Evolutionary conservation across 2,113 vertebrate genomes (phyloP).

Genomic region (Halichoeres trimaculatus): DNA sequence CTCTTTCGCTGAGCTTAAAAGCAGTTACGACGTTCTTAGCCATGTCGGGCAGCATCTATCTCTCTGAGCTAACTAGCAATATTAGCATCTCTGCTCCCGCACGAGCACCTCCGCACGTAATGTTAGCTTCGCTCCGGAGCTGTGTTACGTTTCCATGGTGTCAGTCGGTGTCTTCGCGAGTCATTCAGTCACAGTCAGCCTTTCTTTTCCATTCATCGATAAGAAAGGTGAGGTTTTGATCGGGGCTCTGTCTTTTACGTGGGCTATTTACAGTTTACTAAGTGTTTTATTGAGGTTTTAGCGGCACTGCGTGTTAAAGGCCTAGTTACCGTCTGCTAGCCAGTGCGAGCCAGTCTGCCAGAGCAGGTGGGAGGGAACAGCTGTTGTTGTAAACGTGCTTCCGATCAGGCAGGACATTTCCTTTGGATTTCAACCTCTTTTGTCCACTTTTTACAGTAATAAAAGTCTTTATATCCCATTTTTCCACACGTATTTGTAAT

Average conservation of each 20-base stretch:
- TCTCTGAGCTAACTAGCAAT: slow-evolving; percentile 40
- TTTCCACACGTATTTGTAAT: no score
- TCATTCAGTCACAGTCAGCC: background rate
- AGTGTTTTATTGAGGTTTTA: slow-evolving; percentile 26
- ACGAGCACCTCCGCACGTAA: slow-evolving; percentile 12
- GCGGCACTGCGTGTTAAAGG: slow-evolving; percentile 71
- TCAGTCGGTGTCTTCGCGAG: slow-evolving; percentile 20
- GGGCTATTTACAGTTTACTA: background rate
- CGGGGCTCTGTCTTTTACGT: fast-evolving
- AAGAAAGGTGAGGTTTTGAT: background rate
- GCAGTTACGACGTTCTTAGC: background rate
- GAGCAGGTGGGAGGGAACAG: slow-evolving; percentile 79
- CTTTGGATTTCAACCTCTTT: background rate
- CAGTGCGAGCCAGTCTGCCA: slow-evolving; percentile 50
- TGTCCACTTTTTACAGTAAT: background rate
- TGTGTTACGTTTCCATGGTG: slow-evolving; percentile 73
- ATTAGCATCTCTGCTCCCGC: slow-evolving; percentile 52
- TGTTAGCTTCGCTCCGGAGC: slow-evolving; percentile 17
- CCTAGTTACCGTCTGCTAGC: slow-evolving; percentile 65
- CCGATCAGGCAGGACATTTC: slow-evolving; percentile 55
- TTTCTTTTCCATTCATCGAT: background rate
- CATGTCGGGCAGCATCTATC: slow-evolving; percentile 29
- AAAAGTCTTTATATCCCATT: fast-evolving
- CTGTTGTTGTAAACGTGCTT: slow-evolving; percentile 63
- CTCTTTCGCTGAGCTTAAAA: fast-evolving